phyloP scores from a whole-genome alignment of 2,113 vertebrate species.

The Odocoileus hemionus region DNA sequence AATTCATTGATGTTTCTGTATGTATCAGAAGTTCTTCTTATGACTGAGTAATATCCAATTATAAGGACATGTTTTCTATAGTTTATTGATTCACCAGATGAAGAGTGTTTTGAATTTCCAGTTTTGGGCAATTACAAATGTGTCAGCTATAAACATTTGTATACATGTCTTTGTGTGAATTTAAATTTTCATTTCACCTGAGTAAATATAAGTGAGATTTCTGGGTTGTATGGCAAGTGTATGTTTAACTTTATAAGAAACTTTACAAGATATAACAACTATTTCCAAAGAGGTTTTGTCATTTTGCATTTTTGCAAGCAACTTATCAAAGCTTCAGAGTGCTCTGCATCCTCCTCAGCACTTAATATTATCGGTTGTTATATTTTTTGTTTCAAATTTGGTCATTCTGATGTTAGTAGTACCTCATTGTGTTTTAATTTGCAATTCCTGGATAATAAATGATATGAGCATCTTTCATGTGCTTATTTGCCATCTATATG shows the following conservation, averaged over 20 bases:
- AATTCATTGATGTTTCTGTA: not conserved
- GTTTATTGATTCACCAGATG: not conserved
- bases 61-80: not conserved
- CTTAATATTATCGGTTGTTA: not conserved
- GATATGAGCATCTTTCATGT: not conserved
- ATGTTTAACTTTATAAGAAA: not conserved
- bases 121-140: not conserved
- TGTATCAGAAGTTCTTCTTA: not conserved
- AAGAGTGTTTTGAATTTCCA: constrained; percentile 16
- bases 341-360: not conserved
- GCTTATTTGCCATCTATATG: not conserved
- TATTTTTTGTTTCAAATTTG: not conserved
- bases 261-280: not conserved
- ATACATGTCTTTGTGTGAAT: not conserved
- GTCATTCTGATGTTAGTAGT: not conserved
- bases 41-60: not conserved
- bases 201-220: not conserved
- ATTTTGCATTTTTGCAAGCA: not conserved
- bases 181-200: constrained; percentile 5
- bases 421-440: not conserved
- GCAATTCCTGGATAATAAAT: not conserved
- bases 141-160: not conserved
- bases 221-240: not conserved
- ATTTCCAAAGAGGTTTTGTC: not conserved
- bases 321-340: not conserved